Evolutionary conservation across 1,140 invertebrate species (phyloP).

Genomic region (Diabrotica virgifera): DNA sequence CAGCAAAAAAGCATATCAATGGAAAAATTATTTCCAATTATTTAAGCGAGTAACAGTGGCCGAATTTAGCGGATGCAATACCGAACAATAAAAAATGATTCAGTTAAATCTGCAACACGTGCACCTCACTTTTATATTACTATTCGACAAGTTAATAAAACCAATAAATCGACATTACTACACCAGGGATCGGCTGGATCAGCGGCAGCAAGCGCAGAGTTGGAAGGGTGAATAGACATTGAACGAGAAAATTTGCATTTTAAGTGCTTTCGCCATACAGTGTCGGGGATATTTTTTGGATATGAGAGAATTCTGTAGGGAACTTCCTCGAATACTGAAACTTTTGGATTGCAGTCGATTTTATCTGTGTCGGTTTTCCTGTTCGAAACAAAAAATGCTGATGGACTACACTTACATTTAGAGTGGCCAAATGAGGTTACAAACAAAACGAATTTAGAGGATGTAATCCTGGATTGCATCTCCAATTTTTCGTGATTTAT

Average conservation of each 20-base stretch:
- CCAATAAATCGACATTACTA: conserved; percentile 17
- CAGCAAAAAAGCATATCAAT: too few relatives aligned
- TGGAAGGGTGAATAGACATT: conserved; percentile 2
- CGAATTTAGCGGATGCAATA: too few relatives aligned
- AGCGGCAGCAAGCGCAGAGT: conserved; percentile 9
- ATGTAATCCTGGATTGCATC: too few relatives aligned
- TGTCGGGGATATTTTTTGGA: conserved; percentile 4
- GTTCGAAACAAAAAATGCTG: too few relatives aligned
- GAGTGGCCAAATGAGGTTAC: too few relatives aligned
- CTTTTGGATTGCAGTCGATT: too few relatives aligned
- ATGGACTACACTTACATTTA: too few relatives aligned
- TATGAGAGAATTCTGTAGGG: not conserved
- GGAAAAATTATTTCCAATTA: too few relatives aligned
- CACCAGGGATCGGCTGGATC: not conserved
- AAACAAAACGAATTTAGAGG: too few relatives aligned
- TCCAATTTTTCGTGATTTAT: too few relatives aligned
- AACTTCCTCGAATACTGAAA: not conserved
- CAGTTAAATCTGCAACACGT: conserved; percentile 2
- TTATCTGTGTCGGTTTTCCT: too few relatives aligned
- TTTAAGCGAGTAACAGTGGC: too few relatives aligned
- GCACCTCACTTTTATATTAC: conserved; percentile 11
- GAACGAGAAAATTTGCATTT: conserved; percentile 18
- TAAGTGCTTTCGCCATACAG: conserved; percentile 13
- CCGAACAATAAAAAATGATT: not conserved
- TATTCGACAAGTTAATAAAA: conserved; percentile 21